Base-by-base conservation (phyloP, 2,113 vertebrate species). In the Entomyzon cyanotis region DNA sequence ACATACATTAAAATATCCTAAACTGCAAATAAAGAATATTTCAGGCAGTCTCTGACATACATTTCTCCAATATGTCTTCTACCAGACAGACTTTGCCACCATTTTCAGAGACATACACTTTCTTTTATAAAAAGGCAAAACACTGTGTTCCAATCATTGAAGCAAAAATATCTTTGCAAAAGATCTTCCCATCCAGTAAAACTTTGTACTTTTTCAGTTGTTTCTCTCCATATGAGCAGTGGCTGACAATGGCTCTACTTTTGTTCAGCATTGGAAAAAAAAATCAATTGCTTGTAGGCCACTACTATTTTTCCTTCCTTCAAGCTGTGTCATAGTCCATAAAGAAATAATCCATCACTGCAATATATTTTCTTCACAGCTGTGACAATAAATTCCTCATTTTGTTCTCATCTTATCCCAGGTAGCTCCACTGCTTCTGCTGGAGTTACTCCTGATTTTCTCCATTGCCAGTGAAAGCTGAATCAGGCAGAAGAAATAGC, bases 261-360 rank as follows among this genome's bases (percentile, higher is more conserved):
- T 59, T 7, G 15, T 56, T 87, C n/a, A 84, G 41, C 65, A n/a
- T 6, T 78, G 12, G 23, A 21, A 33, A 42, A 65, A 87, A 92
- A 93, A 64, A 83, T 87, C 93, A 96, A 67, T 79, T 93, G 77
- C 86, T 53, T 49, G 74, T 18, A 35, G 83, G 69, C 12, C 53
- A 67, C 39, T 37, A 88, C 25, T 55, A 81, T 56, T 63, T 82
- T 87, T 75, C 20, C 31, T 91, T 86, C 4, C 22, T 94, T 94
- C 94, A 97, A 89, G 80, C n/a, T 91, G 52, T 87, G 55, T 44
- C 89, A 84, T 59, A 79, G 88, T 77, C 63, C 81, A 84, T 73
- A 67, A 60, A 90, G 81, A 95, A 94, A 94, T 82, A 93, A 91
- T 93, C 62, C 59, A 90, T 81, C 94, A 95, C 70, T 77, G 44